Conservation (phyloP, 2,113 vertebrate genomes). For the Chaetorhynchus papuensis region DNA sequence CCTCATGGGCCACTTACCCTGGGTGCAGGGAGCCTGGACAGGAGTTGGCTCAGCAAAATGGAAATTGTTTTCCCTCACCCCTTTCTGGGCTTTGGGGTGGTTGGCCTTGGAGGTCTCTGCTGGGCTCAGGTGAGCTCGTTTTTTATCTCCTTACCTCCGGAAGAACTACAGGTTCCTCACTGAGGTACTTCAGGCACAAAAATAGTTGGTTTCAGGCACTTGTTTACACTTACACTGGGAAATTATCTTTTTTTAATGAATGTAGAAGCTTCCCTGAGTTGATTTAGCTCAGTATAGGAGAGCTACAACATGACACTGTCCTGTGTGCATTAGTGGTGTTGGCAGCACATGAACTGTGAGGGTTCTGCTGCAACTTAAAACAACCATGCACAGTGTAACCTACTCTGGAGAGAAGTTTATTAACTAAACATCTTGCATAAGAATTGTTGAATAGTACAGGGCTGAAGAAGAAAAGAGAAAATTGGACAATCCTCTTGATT, state of each 20-base stretch:
- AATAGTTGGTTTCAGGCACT: background rate
- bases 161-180: background rate
- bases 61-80: background rate
- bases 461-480: background rate
- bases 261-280: background rate
- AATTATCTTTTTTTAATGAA: background rate
- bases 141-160: background rate
- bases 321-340: background rate
- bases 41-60: background rate
- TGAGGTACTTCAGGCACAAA: background rate
- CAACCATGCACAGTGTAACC: background rate
- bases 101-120: background rate
- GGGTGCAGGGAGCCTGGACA: background rate
- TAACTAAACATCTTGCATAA: background rate
- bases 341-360: background rate
- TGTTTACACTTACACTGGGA: background rate
- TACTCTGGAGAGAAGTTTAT: background rate
- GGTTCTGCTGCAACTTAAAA: background rate
- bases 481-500: background rate
- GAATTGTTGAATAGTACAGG: background rate
- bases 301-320: background rate
- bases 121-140: background rate
- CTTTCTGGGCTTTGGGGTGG: background rate
- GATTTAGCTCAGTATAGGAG: background rate
- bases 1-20: rapidly evolving